Evolutionary conservation across 1,140 invertebrate species (phyloP).

Genomic region (Rhizoglyphus robini): DNA sequence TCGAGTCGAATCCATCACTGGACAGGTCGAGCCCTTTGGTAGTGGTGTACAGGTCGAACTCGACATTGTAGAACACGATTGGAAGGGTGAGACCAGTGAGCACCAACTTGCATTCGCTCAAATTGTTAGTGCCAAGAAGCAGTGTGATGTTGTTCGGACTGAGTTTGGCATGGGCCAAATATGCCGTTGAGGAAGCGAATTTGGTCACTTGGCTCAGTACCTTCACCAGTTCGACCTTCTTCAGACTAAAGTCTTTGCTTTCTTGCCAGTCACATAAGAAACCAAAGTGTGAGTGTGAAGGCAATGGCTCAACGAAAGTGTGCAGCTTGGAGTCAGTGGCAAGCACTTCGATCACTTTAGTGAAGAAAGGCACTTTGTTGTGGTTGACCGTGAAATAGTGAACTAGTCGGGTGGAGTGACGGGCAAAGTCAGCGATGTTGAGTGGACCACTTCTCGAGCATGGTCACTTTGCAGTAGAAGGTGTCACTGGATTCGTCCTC

Average conservation of each 20-base stretch:
- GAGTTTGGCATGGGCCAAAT: neutral
- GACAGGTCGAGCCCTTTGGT: neutral
- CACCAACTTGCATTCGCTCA: neutral
- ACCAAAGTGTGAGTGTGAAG: neutral
- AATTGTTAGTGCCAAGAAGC: neutral
- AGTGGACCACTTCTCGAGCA: too few species aligned
- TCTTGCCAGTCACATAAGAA: neutral
- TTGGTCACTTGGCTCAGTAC: neutral
- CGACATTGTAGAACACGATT: conserved; percentile 1
- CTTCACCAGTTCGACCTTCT: neutral
- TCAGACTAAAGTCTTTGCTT: neutral
- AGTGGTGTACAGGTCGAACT: neutral
- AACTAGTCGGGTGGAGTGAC: neutral
- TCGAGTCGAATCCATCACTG: neutral
- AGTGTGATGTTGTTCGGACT: neutral
- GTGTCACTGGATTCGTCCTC: too few species aligned
- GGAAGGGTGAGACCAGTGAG: neutral
- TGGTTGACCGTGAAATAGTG: neutral
- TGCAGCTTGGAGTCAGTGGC: conserved; percentile 1
- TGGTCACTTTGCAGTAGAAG: too few species aligned
- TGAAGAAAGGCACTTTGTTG: neutral
- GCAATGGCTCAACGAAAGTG: neutral
- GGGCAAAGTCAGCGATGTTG: neutral
- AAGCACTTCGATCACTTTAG: too few species aligned
- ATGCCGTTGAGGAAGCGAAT: neutral